Base-by-base conservation (phyloP, 2,888 invertebrate species). In the Sisyra terminalis region DNA sequence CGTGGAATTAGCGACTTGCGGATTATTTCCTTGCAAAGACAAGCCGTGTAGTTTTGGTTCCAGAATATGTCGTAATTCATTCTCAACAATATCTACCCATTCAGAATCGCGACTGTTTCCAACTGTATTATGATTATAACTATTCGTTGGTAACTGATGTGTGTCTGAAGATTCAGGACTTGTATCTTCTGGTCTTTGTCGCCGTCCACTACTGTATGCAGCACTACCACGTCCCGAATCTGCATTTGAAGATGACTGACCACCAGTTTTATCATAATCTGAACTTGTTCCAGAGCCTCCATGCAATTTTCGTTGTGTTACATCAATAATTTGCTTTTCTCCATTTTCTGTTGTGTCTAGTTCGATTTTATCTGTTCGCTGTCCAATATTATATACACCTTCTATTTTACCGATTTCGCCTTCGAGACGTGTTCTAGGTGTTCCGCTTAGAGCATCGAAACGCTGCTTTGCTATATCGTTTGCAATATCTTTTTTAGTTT, bases 141-240 rank as follows among this genome's bases (percentile, higher is more conserved):
- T 44, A 29, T 29, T 43, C 42, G 49, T 44, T 43, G 46, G 44
- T 16, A 45, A 46, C 36, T 54, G 58, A 36, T 64, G 65, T 9
- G 69, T 67, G 52, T 75, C 74, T 1, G 72, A 62, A 18, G 55
- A 69, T 51, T 75, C 75, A 2, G 69, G 71, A 32, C 70, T 72
- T 1, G 72, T 69, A 51, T 73, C 73, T 46, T 67, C 66, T 16
- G 65, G 68, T 39, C 57, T 57, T 34, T 73, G 73, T 52, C 76
- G 63, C 47, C 79, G 62, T 2, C 80, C 81, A 53, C 81, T 82
- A 31, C 81, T 81, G 59, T 82, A 82, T 36, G 81, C 80, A 5
- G 81, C 82, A 55, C 82, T 82, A n/a, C 83, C 83, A 49, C 83
- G 66, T 13, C 83, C 83, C 1, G 82, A 83, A 59, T 84, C 83